Evolutionary conservation across 2,113 vertebrate species (phyloP), one percentile per base, ranked within the genome.

Genomic region (Phalacrocorax carbo): DNA sequence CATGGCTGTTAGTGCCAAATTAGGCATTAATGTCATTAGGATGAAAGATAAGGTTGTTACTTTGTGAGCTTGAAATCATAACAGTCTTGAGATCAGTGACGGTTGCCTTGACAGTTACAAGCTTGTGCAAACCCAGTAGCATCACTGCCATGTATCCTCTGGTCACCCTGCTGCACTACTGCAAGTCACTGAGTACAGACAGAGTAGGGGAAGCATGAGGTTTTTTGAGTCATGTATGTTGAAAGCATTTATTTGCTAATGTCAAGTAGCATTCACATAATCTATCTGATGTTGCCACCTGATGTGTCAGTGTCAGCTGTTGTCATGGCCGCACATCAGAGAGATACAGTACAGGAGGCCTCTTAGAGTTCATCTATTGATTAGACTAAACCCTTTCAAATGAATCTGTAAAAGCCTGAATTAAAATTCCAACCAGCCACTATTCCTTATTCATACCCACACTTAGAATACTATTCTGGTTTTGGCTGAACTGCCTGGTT

Each of bases 91-190:
- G 5, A 62, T 12, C 5, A 34, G 15, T 15, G 23, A 32, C 20
- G 20, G 8, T 9, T 86, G 13, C 16, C 9, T 42, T 22, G 7
- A 22, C 29, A 60, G 12, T 12, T 0, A 0, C 11, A 52, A n/a
- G 30, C 17, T 70, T 62, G 5, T 0, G 1, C 6, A 92, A 38
- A 7, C 20, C 17, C 23, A 36, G 15, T 30, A 66, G 57, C 75
- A 69, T 55, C 17, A 55, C 3, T 22, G 16, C 3, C 22, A 1
- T 6, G 9, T 12, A 8, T 44, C 10, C 34, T 58, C 8, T 48
- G 30, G 26, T 76, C 66, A 40, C 26, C 7, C 6, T 57, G 13
- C 12, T 51, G 34, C 26, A 29, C 9, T 40, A 5, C 32, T 40
- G 49, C 17, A 83, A 69, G 8, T 15, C 40, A 55, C 12, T 46